Conservation (phyloP, 2,888 invertebrate genomes). For the Anthophora plumipes region DNA sequence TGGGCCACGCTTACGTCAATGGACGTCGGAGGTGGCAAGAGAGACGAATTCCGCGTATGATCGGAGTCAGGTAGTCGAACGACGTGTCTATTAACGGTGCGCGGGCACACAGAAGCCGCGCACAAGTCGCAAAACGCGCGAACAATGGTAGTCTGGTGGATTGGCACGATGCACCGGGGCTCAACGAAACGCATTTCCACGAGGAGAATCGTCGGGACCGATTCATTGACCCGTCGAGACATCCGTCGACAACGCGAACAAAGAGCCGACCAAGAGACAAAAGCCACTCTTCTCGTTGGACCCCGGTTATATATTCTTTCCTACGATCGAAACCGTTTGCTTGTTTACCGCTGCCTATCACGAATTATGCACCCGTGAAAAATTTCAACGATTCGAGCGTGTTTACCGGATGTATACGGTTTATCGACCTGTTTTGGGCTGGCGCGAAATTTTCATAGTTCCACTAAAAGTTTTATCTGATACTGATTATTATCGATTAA, state of each 20-base stretch:
- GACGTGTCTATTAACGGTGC: constrained; percentile 42
- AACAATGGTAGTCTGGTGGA: constrained; percentile 67
- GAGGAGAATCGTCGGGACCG: constrained; percentile 70
- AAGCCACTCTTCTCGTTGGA: constrained; percentile 62
- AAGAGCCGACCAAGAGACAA: constrained; percentile 70
- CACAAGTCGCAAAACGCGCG: constrained; percentile 60
- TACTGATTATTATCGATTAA: no score
- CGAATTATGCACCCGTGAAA: constrained; percentile 34
- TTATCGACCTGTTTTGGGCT: no score
- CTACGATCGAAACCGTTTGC: constrained; percentile 49
- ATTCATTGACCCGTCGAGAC: constrained; percentile 75
- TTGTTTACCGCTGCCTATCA: constrained; percentile 42
- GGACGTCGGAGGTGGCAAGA: constrained; percentile 15
- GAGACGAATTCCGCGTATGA: constrained; percentile 58
- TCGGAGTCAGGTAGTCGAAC: constrained; percentile 30
- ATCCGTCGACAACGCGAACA: constrained; percentile 69
- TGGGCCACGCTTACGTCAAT: constrained; percentile 68
- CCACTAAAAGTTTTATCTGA: no score
- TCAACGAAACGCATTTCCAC: constrained; percentile 71
- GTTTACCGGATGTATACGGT: no score
- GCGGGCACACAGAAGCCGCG: not conserved
- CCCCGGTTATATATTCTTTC: constrained; percentile 61
- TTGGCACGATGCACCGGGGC: constrained; percentile 48
- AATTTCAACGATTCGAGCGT: constrained; percentile 9
- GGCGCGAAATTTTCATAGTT: no score